These are phyloP conservation scores for Octonoba sinensis DNA, from an alignment of 2,888 invertebrate genomes.

Conservation along the genomic window DNA sequence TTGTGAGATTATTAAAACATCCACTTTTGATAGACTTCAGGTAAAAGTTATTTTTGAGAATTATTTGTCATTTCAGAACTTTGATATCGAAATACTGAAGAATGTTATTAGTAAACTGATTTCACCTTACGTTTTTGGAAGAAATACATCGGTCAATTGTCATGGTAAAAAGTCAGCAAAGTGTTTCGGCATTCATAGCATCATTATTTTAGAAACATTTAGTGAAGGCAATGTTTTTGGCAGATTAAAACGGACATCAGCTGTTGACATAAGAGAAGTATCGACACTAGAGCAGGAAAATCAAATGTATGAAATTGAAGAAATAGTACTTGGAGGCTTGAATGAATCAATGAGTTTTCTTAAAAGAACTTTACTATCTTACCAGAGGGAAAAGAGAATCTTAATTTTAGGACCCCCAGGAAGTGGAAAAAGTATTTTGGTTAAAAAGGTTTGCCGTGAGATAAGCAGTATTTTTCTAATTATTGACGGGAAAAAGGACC, in stretches of 20 bases:
- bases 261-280: slow-evolving; percentile 25
- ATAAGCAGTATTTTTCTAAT: slow-evolving; percentile 1
- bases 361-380: not conserved
- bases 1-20: not conserved
- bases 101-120: slow-evolving; percentile 14
- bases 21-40: slow-evolving; percentile 11
- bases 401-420: slow-evolving; percentile 44
- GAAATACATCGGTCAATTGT: slow-evolving; percentile 29
- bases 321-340: slow-evolving; percentile 1
- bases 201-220: slow-evolving; percentile 25
- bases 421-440: slow-evolving; percentile 32
- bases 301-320: slow-evolving; percentile 1
- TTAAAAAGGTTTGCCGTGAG: slow-evolving; percentile 29
- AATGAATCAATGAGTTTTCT: slow-evolving; percentile 3
- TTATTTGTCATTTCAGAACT: not conserved
- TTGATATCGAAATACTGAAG: not conserved
- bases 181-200: slow-evolving; percentile 15
- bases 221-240: slow-evolving; percentile 15
- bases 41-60: slow-evolving; percentile 17
- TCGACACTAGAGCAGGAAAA: slow-evolving; percentile 13
- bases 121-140: slow-evolving; percentile 17
- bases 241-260: slow-evolving; percentile 2
- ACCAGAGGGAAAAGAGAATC: slow-evolving; percentile 7
- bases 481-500: slow-evolving; percentile 28
- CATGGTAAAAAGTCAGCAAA: not conserved